Percentiles rank a stretch among this genome's conserved stretches.
Evolutionary conservation across 2,113 vertebrate genomes (phyloP).

Genomic region (Hylia prasina): DNA sequence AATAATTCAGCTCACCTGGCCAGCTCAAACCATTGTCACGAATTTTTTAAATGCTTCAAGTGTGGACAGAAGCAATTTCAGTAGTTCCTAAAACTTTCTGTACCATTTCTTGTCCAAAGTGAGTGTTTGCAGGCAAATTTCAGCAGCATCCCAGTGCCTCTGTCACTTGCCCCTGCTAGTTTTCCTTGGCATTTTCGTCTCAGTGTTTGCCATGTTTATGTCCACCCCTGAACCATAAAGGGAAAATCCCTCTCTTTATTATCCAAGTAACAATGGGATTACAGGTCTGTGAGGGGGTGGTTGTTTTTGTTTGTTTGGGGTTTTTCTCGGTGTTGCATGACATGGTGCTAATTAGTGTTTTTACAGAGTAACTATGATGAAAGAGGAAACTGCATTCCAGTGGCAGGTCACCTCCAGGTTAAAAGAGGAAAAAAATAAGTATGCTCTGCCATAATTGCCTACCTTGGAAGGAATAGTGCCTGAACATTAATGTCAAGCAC

Average conservation of each 20-base stretch:
- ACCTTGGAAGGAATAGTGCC: background rate
- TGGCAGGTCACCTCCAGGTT: slow-evolving; percentile 21
- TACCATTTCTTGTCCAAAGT: background rate
- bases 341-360: background rate
- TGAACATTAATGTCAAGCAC: background rate
- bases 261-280: background rate
- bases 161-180: rapidly evolving
- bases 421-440: background rate
- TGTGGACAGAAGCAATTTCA: rapidly evolving
- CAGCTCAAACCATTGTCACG: background rate
- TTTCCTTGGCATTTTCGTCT: background rate
- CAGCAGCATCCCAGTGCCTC: too few relatives aligned
- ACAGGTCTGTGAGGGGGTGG: background rate
- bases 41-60: background rate
- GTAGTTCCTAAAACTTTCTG: background rate
- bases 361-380: background rate
- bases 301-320: background rate
- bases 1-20: background rate
- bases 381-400: slow-evolving; percentile 26
- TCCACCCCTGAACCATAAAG: background rate
- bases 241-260: background rate
- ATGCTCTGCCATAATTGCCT: background rate
- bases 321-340: background rate
- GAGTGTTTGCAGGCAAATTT: background rate
- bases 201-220: background rate